Percentiles rank a stretch among this genome's conserved stretches.
These are phyloP conservation scores for Augiades crinisus DNA, from an alignment of 2,888 invertebrate species.

Conservation along the genomic window DNA sequence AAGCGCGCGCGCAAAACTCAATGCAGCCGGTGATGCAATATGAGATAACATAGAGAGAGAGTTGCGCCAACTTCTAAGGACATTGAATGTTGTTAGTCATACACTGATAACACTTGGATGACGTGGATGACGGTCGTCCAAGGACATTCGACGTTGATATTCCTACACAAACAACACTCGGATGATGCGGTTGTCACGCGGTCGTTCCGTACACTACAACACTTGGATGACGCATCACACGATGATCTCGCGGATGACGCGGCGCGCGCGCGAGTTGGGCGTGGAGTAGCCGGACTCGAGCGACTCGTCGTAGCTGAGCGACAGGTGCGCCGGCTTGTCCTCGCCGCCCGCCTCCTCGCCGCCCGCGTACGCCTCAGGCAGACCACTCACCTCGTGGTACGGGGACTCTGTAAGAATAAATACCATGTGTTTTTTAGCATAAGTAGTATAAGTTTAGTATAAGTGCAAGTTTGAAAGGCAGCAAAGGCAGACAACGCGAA, in stretches of 20 bases:
- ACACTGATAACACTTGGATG: too few relatives aligned
- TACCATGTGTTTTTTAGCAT: neutral
- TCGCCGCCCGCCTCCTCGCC: slow-evolving; percentile 88
- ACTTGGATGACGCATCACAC: slow-evolving; percentile 79
- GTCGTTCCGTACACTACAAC: too few relatives aligned
- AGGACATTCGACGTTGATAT: neutral
- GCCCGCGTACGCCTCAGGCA: slow-evolving; percentile 92
- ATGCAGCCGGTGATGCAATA: too few relatives aligned
- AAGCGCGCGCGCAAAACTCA: too few relatives aligned
- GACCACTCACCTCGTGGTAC: slow-evolving; percentile 96
- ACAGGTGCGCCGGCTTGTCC: slow-evolving; percentile 93
- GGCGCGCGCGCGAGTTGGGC: slow-evolving; percentile 94
- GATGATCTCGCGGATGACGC: slow-evolving; percentile 97
- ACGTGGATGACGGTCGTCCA: too few relatives aligned
- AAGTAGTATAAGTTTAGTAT: too few relatives aligned
- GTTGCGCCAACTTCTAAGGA: too few relatives aligned
- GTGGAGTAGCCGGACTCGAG: slow-evolving; percentile 97
- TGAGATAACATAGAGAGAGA: too few relatives aligned
- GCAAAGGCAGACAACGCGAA: too few relatives aligned
- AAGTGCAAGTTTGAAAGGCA: too few relatives aligned
- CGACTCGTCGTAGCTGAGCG: slow-evolving; percentile 95
- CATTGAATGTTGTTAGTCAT: too few relatives aligned
- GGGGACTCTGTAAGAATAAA: slow-evolving; percentile 88
- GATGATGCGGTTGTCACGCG: neutral
- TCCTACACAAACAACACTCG: too few relatives aligned